Evolutionary conservation across 1,140 invertebrate species (phyloP).

Genomic region (Atopsyche davidsoni): DNA sequence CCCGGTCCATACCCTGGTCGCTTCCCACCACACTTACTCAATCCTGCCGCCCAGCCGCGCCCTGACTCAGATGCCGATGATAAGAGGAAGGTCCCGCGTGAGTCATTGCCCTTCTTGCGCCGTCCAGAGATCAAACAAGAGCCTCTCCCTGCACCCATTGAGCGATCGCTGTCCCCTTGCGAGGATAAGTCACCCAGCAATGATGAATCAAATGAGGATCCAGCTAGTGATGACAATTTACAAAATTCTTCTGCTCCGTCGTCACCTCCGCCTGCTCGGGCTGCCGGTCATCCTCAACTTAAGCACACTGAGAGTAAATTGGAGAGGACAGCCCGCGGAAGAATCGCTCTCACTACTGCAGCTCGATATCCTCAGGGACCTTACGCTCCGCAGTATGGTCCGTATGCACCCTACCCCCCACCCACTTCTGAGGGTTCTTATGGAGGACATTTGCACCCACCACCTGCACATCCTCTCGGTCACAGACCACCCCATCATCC

Average conservation of each 20-base stretch:
- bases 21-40: conserved; percentile 16
- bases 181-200: conserved; percentile 38
- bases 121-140: conserved; percentile 20
- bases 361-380: conserved; percentile 41
- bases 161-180: conserved; percentile 21
- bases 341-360: conserved; percentile 22
- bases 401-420: conserved; percentile 42
- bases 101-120: conserved; percentile 11
- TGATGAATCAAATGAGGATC: conserved; percentile 39
- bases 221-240: conserved; percentile 32
- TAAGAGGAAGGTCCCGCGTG: background rate
- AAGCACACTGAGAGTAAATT: conserved; percentile 40
- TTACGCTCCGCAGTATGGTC: conserved; percentile 43
- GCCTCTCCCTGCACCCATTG: conserved; percentile 8
- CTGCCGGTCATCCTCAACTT: conserved; percentile 19
- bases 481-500: background rate
- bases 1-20: conserved; percentile 25
- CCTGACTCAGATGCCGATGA: background rate
- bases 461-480: conserved; percentile 18
- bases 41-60: background rate
- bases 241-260: conserved; percentile 26
- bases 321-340: conserved; percentile 33
- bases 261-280: conserved; percentile 14
- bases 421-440: conserved; percentile 21
- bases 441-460: conserved; percentile 10